A percentile compares a stretch with the other conserved stretches of the same genome.
These are phyloP conservation scores for Raja brachyura DNA, from an alignment of 2,113 vertebrate genomes.

Conservation along the genomic window DNA sequence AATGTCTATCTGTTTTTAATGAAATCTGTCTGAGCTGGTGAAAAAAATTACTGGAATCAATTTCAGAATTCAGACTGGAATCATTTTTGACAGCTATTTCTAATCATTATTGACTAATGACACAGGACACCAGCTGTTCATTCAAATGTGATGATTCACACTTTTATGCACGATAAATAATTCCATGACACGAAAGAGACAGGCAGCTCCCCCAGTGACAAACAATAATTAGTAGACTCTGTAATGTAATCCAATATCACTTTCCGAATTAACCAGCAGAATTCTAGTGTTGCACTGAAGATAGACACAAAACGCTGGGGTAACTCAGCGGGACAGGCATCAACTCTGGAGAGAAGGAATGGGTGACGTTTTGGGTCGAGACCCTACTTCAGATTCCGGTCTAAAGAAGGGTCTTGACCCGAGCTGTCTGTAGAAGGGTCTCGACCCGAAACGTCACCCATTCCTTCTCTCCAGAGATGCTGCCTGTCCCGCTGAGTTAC, in stretches of 20 bases:
- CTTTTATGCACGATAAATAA: constrained; percentile 26
- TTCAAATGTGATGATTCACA: constrained; percentile 3
- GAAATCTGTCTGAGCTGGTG: constrained; percentile 1
- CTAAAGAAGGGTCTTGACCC: too few species aligned
- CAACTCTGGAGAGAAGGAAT: too few species aligned
- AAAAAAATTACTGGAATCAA: constrained; percentile 36
- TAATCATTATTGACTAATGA: constrained; percentile 37
- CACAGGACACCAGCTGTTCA: constrained; percentile 17
- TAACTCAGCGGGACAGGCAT: too few species aligned
- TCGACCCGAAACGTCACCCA: too few species aligned
- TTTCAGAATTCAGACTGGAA: constrained; percentile 26
- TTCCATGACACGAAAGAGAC: background rate
- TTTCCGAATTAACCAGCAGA: background rate
- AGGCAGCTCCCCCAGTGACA: background rate
- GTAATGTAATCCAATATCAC: constrained; percentile 18
- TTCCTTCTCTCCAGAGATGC: too few species aligned
- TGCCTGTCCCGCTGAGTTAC: too few species aligned
- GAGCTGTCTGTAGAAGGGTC: too few species aligned
- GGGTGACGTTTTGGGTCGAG: too few species aligned
- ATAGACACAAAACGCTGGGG: too few species aligned
- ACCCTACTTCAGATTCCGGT: too few species aligned
- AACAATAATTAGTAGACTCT: constrained; percentile 30
- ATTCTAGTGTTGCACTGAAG: background rate
- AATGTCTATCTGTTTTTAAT: constrained; percentile 14
- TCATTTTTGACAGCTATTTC: constrained; percentile 29